Conservation (phyloP, 2,113 vertebrate species). For the Ceyx melanurus region DNA sequence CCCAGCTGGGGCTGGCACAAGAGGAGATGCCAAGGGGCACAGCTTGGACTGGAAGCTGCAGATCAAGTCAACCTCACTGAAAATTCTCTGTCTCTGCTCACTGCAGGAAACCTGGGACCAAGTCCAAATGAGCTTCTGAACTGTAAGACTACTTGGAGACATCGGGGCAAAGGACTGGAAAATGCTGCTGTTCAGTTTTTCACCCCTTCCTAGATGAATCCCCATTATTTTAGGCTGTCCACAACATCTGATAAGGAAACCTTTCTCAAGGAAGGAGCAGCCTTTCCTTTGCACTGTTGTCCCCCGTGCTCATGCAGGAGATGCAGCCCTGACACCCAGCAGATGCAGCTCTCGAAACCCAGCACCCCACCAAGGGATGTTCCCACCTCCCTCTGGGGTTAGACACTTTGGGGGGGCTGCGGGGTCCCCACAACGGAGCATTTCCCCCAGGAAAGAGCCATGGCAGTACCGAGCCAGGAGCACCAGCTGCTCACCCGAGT, state of each 20-base stretch:
- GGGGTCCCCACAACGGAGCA: accelerated
- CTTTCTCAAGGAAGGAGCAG: not conserved
- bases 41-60: not conserved
- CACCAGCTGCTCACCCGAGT: no score
- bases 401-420: not conserved
- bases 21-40: not conserved
- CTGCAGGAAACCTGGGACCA: not conserved
- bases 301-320: accelerated
- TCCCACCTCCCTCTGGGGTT: not conserved
- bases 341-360: not conserved
- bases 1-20: not conserved
- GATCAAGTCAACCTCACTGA: not conserved
- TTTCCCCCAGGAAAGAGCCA: not conserved
- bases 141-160: not conserved
- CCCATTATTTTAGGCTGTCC: accelerated
- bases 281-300: accelerated
- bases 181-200: accelerated
- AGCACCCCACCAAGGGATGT: not conserved
- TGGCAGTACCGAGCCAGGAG: not conserved
- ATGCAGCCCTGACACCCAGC: no score
- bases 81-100: accelerated
- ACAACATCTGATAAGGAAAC: no score
- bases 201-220: accelerated
- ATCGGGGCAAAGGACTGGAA: not conserved
- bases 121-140: no score